These are phyloP conservation scores for Anthophora plumipes DNA, from an alignment of 2,888 invertebrate genomes.

Conservation along the genomic window DNA sequence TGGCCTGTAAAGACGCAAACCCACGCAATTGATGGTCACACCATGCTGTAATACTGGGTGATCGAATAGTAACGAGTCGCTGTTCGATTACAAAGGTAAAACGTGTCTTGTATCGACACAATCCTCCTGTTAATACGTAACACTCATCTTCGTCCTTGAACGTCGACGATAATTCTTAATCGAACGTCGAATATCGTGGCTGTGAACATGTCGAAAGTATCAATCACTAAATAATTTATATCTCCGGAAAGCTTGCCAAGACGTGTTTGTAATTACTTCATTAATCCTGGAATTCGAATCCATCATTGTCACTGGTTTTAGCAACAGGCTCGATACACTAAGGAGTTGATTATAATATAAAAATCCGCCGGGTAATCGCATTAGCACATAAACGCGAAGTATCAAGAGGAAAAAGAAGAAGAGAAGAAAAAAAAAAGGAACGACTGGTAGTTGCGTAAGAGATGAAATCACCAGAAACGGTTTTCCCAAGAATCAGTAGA, in stretches of 20 bases:
- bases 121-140: not conserved
- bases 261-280: conserved; percentile 65
- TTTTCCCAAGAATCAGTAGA: conserved; percentile 49
- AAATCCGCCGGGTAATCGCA: conserved; percentile 54
- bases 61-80: conserved; percentile 62
- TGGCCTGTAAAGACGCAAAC: conserved; percentile 78
- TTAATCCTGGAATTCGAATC: conserved; percentile 58
- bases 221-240: conserved; percentile 62
- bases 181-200: conserved; percentile 12
- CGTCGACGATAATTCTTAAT: conserved; percentile 17
- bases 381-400: conserved; percentile 48
- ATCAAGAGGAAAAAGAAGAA: not conserved
- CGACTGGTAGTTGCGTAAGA: conserved; percentile 55
- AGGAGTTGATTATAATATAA: conserved; percentile 53
- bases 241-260: conserved; percentile 41
- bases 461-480: conserved; percentile 63
- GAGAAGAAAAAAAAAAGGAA: conserved; percentile 30
- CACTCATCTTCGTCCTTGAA: conserved; percentile 12
- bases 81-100: not conserved
- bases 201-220: conserved; percentile 54
- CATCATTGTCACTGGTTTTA: conserved; percentile 58
- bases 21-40: conserved; percentile 80
- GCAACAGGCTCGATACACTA: conserved; percentile 50
- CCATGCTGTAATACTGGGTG: conserved; percentile 74
- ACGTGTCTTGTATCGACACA: not conserved